These are phyloP conservation scores for Sussaba pulchella DNA, from an alignment of 2,888 invertebrate species.

Conservation along the genomic window DNA sequence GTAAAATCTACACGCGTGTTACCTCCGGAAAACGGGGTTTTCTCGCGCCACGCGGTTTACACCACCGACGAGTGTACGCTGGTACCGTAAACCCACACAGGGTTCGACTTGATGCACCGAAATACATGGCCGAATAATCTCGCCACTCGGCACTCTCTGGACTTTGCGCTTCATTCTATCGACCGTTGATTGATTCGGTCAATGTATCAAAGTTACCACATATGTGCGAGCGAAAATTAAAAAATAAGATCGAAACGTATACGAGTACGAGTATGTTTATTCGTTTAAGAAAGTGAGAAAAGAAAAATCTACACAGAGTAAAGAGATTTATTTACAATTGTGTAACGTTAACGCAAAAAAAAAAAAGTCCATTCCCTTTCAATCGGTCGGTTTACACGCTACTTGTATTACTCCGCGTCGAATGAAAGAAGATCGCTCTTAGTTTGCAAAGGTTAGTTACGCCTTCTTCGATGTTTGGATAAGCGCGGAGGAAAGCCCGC, in stretches of 20 bases:
- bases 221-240: background rate
- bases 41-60: constrained; percentile 18
- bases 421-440: background rate
- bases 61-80: constrained; percentile 25
- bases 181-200: background rate
- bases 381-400: background rate
- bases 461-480: background rate
- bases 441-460: background rate
- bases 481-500: too few species aligned
- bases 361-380: too few species aligned
- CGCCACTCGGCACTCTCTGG: background rate
- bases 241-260: background rate
- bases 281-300: too few species aligned
- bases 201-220: background rate
- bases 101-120: background rate
- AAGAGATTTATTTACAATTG: too few species aligned
- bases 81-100: background rate
- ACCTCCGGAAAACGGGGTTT: constrained; percentile 49
- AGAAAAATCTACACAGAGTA: too few species aligned
- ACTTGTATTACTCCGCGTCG: background rate
- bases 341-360: too few species aligned
- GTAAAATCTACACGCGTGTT: constrained; percentile 49
- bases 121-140: constrained; percentile 1
- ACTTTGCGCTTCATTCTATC: background rate
- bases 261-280: too few species aligned